phyloP scores from a whole-genome alignment of 2,888 invertebrate species.

The Stegana nigrithorax region DNA sequence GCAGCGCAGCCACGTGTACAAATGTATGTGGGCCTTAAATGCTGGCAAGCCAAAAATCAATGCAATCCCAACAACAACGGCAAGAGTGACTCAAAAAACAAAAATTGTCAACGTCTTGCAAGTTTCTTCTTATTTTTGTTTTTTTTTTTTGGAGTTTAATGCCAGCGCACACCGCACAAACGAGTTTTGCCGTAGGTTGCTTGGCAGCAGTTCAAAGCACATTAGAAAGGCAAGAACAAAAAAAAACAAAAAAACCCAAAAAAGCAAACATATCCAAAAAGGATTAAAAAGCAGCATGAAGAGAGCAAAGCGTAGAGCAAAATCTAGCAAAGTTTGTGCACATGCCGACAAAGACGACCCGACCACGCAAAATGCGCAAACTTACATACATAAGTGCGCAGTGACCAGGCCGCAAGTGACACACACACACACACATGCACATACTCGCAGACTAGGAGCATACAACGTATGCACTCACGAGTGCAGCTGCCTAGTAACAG shows the following conservation, averaged over 20 bases:
- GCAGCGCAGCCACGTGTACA: background rate
- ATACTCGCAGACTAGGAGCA: no score
- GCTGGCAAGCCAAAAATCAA: background rate
- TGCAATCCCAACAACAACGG: background rate
- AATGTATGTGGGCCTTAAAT: slow-evolving; percentile 4
- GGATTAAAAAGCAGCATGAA: no score
- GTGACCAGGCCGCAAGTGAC: no score
- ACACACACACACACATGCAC: no score
- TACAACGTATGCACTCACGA: background rate
- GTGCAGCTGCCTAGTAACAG: background rate
- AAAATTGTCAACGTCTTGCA: slow-evolving; percentile 13
- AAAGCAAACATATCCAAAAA: no score
- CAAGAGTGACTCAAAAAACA: background rate
- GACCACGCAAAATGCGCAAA: background rate
- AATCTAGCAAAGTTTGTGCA: no score
- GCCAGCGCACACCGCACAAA: background rate
- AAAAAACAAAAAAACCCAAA: background rate
- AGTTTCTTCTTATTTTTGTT: background rate
- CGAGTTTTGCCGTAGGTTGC: background rate
- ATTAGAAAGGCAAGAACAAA: background rate
- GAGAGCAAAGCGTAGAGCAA: no score
- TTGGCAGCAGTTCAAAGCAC: slow-evolving; percentile 10
- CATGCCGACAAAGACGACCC: background rate
- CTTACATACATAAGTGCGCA: background rate
- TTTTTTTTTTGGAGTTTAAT: background rate